phyloP scores from a whole-genome alignment of 2,888 invertebrate genomes.

The Drosophila differens region DNA sequence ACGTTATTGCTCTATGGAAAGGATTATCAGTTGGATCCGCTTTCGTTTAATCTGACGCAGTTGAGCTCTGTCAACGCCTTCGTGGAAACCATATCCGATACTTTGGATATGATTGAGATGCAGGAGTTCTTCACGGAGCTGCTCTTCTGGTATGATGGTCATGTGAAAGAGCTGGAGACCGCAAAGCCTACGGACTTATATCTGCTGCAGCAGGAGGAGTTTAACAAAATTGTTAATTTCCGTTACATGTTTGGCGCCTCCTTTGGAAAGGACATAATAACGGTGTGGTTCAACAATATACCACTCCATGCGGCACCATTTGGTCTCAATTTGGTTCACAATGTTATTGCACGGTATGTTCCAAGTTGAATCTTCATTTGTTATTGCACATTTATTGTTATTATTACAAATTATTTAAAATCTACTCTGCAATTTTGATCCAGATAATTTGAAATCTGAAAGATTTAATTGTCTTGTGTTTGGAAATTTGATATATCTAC shows the following conservation, averaged over 20 bases:
- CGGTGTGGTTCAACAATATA: slow-evolving; percentile 72
- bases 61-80: slow-evolving; percentile 49
- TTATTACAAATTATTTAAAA: not conserved
- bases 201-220: slow-evolving; percentile 30
- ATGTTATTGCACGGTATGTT: slow-evolving; percentile 64
- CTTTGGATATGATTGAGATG: slow-evolving; percentile 15
- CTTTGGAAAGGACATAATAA: slow-evolving; percentile 31
- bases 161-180: slow-evolving; percentile 20
- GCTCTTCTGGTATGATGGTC: slow-evolving; percentile 65
- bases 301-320: slow-evolving; percentile 66
- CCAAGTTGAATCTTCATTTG: not conserved
- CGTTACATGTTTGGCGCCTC: slow-evolving; percentile 59
- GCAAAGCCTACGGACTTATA: not conserved
- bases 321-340: slow-evolving; percentile 67
- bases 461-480: not conserved
- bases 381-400: not conserved
- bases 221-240: slow-evolving; percentile 43
- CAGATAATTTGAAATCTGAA: not conserved
- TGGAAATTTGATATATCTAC: not conserved
- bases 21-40: slow-evolving; percentile 26
- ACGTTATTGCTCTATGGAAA: slow-evolving; percentile 51
- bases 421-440: not conserved
- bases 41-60: slow-evolving; percentile 57
- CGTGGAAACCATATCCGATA: slow-evolving; percentile 38
- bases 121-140: slow-evolving; percentile 47